A percentile compares a stretch with the other conserved stretches of the same genome.
These are phyloP conservation scores for Diplodus puntazzo DNA, from an alignment of 2,797 vertebrate species.

Conservation along the genomic window DNA sequence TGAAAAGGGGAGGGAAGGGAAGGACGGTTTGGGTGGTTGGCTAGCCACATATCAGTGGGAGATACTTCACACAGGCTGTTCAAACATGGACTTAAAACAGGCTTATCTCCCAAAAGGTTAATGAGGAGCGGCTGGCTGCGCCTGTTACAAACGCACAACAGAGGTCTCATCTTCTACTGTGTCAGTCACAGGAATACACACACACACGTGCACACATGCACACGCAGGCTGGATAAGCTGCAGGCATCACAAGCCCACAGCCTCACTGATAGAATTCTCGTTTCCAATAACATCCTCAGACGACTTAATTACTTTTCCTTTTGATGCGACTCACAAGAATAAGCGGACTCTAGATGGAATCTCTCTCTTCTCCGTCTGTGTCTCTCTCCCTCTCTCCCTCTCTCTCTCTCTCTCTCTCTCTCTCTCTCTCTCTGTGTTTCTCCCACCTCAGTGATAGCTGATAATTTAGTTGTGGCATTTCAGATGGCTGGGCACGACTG, in stretches of 20 bases:
- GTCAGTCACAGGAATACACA: conserved; percentile 61
- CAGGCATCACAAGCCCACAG: conserved; percentile 77
- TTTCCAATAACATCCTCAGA: conserved; percentile 85
- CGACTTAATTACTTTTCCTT: conserved; percentile 88
- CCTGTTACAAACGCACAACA: conserved; percentile 78
- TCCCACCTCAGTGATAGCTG: conserved; percentile 53
- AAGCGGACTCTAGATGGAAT: conserved; percentile 79
- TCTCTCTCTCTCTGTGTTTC: conserved; percentile 36
- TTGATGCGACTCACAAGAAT: conserved; percentile 80
- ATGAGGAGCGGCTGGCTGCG: conserved; percentile 83
- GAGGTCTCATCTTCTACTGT: conserved; percentile 78
- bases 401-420: conserved; percentile 21
- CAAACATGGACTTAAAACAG: conserved; percentile 87
- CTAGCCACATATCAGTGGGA: conserved; percentile 78
- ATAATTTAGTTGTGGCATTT: conserved; percentile 70
- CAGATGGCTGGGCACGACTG: conserved; percentile 45
- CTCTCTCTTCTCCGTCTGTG: conserved; percentile 56
- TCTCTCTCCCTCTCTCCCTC: conserved; percentile 48
- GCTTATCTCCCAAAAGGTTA: conserved; percentile 89
- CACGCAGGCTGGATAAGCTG: conserved; percentile 74
- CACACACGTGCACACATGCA: conserved; percentile 42
- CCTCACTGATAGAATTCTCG: conserved; percentile 82
- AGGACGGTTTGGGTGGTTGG: conserved; percentile 63
- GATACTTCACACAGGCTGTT: conserved; percentile 84
- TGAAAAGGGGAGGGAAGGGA: conserved; percentile 44